phyloP scores from a whole-genome alignment of 2,113 vertebrate genomes.

The Raphicerus campestris region DNA sequence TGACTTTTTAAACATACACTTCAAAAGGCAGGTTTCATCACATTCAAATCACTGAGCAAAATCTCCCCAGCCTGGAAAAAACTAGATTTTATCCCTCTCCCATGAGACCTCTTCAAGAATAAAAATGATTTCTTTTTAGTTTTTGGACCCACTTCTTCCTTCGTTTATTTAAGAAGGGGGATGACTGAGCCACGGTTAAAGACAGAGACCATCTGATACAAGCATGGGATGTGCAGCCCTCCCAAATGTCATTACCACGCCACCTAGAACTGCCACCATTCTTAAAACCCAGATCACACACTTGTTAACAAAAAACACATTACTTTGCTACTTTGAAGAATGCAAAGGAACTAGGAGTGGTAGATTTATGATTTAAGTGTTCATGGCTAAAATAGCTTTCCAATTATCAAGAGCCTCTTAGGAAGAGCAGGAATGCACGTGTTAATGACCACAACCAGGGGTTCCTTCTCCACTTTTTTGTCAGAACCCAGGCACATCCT shows the following conservation, averaged over 20 bases:
- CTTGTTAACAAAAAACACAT: constrained; percentile 49
- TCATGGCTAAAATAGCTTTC: constrained; percentile 77
- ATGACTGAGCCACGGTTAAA: neutral
- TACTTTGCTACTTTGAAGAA: constrained; percentile 50
- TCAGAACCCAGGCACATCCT: constrained; percentile 81
- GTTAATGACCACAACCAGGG: constrained; percentile 84
- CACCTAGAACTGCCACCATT: neutral
- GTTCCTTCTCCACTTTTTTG: constrained; percentile 81
- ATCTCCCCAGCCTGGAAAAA: constrained; percentile 41
- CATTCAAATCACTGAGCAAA: constrained; percentile 48
- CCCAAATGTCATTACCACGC: neutral
- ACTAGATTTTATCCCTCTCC: constrained; percentile 3
- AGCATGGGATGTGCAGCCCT: neutral
- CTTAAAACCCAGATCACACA: neutral
- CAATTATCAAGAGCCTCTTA: constrained; percentile 78
- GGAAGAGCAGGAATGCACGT: constrained; percentile 79
- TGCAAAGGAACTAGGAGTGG: constrained; percentile 41
- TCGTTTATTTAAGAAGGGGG: neutral
- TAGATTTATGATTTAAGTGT: constrained; percentile 76
- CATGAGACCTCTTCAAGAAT: neutral
- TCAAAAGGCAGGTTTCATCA: constrained; percentile 60
- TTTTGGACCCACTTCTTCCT: neutral
- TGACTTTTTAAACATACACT: constrained; percentile 59
- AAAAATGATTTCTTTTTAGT: neutral
- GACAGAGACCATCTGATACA: neutral